phyloP scores from a whole-genome alignment of 2,888 invertebrate genomes.

The Lamellibrachia satsuma region DNA sequence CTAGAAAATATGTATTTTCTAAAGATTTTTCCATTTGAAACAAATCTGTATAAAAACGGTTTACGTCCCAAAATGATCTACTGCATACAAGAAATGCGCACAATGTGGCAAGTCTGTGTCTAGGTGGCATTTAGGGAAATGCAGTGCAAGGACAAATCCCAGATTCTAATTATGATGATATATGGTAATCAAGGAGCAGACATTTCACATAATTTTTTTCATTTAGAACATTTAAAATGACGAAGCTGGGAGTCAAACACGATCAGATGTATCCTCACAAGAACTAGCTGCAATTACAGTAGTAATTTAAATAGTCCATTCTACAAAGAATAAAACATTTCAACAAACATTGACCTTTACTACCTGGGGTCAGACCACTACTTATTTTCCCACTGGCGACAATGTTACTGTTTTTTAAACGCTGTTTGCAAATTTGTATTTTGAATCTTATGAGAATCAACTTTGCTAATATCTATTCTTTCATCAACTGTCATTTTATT shows the following conservation, averaged over 20 bases:
- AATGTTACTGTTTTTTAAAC: too few species aligned
- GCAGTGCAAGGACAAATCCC: neutral
- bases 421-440: too few species aligned
- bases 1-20: too few species aligned
- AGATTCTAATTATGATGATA: neutral
- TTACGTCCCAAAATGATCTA: too few species aligned
- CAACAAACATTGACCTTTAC: neutral
- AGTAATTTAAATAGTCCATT: neutral
- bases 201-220: neutral
- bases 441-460: too few species aligned
- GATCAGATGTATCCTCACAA: neutral
- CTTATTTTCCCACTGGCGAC: neutral
- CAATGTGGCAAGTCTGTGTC: neutral
- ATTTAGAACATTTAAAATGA: neutral
- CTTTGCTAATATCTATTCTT: too few species aligned
- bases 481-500: too few species aligned
- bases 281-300: neutral
- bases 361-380: neutral
- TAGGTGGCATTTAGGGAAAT: neutral
- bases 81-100: too few species aligned
- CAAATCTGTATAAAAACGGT: too few species aligned
- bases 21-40: too few species aligned
- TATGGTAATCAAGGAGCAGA: neutral
- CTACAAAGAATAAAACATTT: neutral
- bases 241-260: neutral